phyloP scores from a whole-genome alignment of 2,113 vertebrate genomes.

The Perognathus longimembris region DNA sequence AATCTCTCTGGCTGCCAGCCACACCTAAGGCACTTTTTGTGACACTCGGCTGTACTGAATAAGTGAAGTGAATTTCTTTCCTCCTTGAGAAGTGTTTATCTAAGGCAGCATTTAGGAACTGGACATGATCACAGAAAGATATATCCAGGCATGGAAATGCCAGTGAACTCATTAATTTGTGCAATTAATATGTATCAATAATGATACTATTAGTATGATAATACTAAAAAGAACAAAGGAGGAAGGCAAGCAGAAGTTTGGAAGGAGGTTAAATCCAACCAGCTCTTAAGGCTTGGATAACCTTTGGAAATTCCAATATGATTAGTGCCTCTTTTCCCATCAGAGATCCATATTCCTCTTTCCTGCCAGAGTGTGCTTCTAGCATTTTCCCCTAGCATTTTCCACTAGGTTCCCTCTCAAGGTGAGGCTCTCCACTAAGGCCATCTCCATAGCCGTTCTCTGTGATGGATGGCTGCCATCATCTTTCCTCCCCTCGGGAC shows the following conservation, averaged over 20 bases:
- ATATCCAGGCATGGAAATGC: too few species aligned
- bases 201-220: background rate
- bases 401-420: background rate
- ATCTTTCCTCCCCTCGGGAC: background rate
- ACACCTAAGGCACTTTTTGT: background rate
- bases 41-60: background rate
- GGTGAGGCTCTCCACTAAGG: background rate
- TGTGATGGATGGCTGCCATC: background rate
- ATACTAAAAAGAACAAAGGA: background rate
- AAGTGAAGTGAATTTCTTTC: background rate
- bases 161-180: background rate
- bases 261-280: background rate
- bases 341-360: background rate
- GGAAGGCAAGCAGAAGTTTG: background rate
- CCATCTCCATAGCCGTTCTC: slow-evolving; percentile 32
- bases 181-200: background rate
- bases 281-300: background rate
- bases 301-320: background rate
- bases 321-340: background rate
- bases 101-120: background rate
- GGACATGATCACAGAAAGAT: background rate
- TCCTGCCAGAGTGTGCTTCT: background rate
- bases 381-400: slow-evolving; percentile 2
- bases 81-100: background rate
- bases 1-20: background rate